Conservation (phyloP, 2,797 vertebrate species). For the Sebastes vulpes region DNA sequence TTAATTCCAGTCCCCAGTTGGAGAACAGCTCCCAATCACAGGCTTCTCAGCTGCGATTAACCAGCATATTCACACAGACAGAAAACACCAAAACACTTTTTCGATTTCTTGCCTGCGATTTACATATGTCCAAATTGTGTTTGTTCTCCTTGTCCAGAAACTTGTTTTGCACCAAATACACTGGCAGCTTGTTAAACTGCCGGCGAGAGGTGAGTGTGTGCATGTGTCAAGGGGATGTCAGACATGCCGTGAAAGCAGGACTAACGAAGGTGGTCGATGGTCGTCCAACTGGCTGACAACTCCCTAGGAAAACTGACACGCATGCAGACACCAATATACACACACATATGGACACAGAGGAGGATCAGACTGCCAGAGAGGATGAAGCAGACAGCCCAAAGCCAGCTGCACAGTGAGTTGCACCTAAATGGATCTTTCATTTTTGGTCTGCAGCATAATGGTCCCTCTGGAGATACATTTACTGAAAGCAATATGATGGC, state of each 20-base stretch:
- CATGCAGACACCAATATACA: not conserved
- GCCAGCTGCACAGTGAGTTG: constrained; percentile 28
- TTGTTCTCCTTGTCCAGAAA: not conserved
- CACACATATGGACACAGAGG: not conserved
- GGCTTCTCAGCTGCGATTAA: constrained; percentile 3
- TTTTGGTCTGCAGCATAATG: constrained; percentile 41
- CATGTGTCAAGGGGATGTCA: constrained; percentile 45
- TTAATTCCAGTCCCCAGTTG: constrained; percentile 7
- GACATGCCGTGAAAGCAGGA: constrained; percentile 26
- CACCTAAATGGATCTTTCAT: constrained; percentile 60
- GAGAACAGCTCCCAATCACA: not conserved
- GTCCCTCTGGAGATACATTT: constrained; percentile 39
- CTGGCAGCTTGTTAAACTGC: constrained; percentile 47
- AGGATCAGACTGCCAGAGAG: constrained; percentile 6
- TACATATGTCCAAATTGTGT: constrained; percentile 7
- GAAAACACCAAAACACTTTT: constrained; percentile 2
- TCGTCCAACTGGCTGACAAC: constrained; percentile 41
- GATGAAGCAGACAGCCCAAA: constrained; percentile 25
- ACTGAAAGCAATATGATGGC: constrained; percentile 17
- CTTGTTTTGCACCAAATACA: constrained; percentile 1
- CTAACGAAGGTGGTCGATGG: constrained; percentile 52
- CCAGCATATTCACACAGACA: not conserved
- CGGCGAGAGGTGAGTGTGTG: not conserved
- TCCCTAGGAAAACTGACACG: constrained; percentile 7
- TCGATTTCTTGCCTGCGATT: not conserved